Conservation (phyloP, 2,888 invertebrate genomes). For the Chesias legatella region DNA sequence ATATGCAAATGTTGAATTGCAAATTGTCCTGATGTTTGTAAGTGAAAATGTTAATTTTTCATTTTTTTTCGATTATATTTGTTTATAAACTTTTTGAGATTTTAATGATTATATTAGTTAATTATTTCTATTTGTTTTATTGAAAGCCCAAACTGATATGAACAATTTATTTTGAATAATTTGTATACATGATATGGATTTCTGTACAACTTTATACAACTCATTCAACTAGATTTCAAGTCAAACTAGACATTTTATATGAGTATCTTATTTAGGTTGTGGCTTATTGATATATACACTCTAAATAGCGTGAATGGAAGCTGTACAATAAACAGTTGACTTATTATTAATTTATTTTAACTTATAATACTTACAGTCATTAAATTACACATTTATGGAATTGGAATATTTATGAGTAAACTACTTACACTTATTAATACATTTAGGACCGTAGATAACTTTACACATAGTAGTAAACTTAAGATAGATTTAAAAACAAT, state of each 20-base stretch:
- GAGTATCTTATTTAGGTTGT: slow-evolving; percentile 72
- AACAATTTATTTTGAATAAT: slow-evolving; percentile 78
- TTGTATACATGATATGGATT: slow-evolving; percentile 78
- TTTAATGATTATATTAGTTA: too few relatives aligned
- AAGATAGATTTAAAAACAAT: slow-evolving; percentile 26
- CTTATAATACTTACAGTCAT: slow-evolving; percentile 70
- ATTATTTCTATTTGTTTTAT: too few relatives aligned
- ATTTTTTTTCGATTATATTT: too few relatives aligned
- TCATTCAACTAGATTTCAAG: slow-evolving; percentile 75
- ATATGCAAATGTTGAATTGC: too few relatives aligned
- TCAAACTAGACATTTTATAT: slow-evolving; percentile 75
- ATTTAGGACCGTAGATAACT: slow-evolving; percentile 29
- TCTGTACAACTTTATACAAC: slow-evolving; percentile 77
- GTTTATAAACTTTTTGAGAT: too few relatives aligned
- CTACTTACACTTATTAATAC: slow-evolving; percentile 46
- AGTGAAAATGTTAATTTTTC: slow-evolving; percentile 13
- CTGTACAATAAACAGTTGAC: slow-evolving; percentile 71
- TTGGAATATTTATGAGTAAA: slow-evolving; percentile 60
- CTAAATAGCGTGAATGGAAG: slow-evolving; percentile 62
- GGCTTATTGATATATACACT: slow-evolving; percentile 73
- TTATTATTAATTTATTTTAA: slow-evolving; percentile 51
- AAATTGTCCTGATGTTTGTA: too few relatives aligned
- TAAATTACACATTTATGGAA: slow-evolving; percentile 51
- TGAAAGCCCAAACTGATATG: slow-evolving; percentile 60
- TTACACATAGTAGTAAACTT: slow-evolving; percentile 26